These are phyloP conservation scores for Catocala fraxini DNA, from an alignment of 2,888 invertebrate species.

Conservation along the genomic window DNA sequence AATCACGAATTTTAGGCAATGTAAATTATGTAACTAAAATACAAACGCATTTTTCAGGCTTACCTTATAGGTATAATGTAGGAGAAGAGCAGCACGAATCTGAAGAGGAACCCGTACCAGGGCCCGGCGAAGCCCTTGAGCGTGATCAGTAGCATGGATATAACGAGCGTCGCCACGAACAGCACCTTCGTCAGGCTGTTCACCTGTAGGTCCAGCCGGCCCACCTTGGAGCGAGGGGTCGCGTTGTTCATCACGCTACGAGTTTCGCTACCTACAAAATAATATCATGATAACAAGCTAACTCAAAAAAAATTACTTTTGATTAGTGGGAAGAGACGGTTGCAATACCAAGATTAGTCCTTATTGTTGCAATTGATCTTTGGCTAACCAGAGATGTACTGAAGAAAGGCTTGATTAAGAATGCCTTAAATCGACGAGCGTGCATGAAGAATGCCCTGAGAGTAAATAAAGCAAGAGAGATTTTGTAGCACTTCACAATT, in stretches of 20 bases:
- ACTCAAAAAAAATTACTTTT: too few species aligned
- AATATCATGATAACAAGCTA: too few species aligned
- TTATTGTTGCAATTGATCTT: too few species aligned
- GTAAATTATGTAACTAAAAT: not conserved
- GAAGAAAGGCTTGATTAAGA: too few species aligned
- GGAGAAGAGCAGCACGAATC: conserved; percentile 98
- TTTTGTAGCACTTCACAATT: too few species aligned
- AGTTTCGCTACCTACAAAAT: conserved; percentile 93
- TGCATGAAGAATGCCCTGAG: too few species aligned
- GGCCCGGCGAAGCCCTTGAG: conserved; percentile 98
- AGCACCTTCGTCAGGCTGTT: conserved; percentile 98
- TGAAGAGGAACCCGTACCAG: conserved; percentile 98
- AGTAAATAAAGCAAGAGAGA: too few species aligned
- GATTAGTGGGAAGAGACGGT: too few species aligned
- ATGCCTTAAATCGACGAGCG: too few species aligned
- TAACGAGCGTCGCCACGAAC: conserved; percentile 95
- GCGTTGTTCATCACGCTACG: conserved; percentile 99
- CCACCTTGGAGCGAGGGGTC: conserved; percentile 97
- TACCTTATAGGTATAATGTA: conserved; percentile 99
- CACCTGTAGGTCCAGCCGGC: conserved; percentile 97
- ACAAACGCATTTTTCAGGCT: conserved; percentile 46
- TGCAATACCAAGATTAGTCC: too few species aligned
- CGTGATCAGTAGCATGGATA: conserved; percentile 97
- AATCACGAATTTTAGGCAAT: not conserved
- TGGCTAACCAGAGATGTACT: too few species aligned